Base-by-base conservation (phyloP, 1,140 invertebrate species). In the Drosophila murphyi region DNA sequence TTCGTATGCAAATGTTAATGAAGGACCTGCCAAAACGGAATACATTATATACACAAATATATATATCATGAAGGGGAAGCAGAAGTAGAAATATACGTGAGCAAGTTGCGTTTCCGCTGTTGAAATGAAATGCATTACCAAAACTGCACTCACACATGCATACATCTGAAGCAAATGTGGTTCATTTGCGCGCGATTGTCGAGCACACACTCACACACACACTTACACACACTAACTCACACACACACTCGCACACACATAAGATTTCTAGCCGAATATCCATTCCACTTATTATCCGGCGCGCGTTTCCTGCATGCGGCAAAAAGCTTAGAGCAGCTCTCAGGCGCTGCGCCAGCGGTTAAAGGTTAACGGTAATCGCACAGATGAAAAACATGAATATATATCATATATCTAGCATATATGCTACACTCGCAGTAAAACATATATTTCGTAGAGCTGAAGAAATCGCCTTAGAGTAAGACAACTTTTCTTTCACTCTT, bases 71-170 rank as follows among this genome's bases (percentile, higher is more conserved):
- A 20, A 20, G 20, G 20, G 20, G 20, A 20, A 20, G 20, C 20
- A 20, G 20, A 20, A 20, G 20, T 20, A 20, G 20, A 45, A 37
- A 51, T 41, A 55, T 12, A 54, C 69, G 81, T 71, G 86, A 57
- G 78, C 83, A 87, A 88, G 81, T 88, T 82, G 74, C 78, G 85
- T 89, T 88, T 88, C 83, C 83, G 83, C 72, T 77, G 85, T 82
- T 78, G 87, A 89, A 89, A 89, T 86, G 81, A 88, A 87, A 82
- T 88, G 82, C 82, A 87, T 87, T 87, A 82, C 78, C 75, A 52
- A 86, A 86, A 82, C 82, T 81, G 69, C 69, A 63, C 63, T 74
- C 50, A 62, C 60, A 62, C 50, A 47, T 50, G 32, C 60, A 47
- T 39, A 39, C 59, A 37, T 34, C 56, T 59, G 35, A 8, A 43